Evolutionary conservation across 2,113 vertebrate species (phyloP).

Genomic region (Procapra przewalskii): DNA sequence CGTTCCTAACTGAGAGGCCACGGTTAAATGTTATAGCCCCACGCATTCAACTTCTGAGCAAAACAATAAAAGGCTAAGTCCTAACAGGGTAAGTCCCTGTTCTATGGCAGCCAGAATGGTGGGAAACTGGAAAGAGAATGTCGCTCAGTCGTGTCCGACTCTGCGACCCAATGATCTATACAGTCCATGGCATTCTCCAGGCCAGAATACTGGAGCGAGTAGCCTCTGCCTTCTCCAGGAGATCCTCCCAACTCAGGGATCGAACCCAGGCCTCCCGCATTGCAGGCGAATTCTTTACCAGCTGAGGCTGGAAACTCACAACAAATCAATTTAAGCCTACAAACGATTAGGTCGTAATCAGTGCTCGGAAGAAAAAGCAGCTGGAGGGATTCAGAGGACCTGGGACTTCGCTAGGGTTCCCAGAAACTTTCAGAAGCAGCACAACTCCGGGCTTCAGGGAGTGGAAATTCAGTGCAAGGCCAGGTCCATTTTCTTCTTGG

Average conservation of each 20-base stretch:
- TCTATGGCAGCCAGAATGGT: background rate
- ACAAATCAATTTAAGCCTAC: background rate
- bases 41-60: background rate
- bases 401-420: background rate
- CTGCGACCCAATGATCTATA: background rate
- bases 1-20: background rate
- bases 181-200: background rate
- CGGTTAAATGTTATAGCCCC: background rate
- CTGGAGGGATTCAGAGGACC: no score
- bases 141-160: background rate
- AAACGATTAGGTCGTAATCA: background rate
- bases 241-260: background rate
- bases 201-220: background rate
- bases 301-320: background rate
- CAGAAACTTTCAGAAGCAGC: background rate
- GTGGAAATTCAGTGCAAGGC: fast-evolving
- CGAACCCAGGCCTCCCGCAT: background rate
- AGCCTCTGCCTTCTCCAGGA: background rate
- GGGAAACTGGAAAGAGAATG: background rate
- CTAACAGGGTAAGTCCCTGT: background rate
- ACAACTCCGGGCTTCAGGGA: background rate
- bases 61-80: background rate
- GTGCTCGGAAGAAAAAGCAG: background rate
- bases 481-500: background rate
- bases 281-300: background rate